Conservation (phyloP, 1,140 invertebrate genomes). For the Bombus haemorrhoidalis region DNA sequence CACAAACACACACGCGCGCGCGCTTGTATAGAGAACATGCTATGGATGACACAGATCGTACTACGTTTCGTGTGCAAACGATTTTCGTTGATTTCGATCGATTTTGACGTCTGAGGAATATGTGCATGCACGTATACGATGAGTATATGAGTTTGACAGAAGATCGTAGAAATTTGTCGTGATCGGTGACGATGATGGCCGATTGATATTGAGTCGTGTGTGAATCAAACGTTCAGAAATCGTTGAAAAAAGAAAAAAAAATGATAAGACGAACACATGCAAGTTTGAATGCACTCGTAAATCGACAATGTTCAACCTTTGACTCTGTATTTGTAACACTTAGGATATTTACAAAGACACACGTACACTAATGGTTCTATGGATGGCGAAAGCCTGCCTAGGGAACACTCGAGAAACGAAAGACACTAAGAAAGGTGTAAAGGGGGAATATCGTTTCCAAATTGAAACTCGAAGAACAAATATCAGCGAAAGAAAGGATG, state of each 20-base stretch:
- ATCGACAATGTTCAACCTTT: background rate
- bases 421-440: background rate
- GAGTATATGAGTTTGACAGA: background rate
- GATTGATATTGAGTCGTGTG: background rate
- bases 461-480: constrained; percentile 9
- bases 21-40: constrained; percentile 37
- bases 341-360: constrained; percentile 16
- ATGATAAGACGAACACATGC: constrained; percentile 28
- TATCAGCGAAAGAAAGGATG: background rate
- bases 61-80: background rate
- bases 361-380: background rate
- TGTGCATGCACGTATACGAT: constrained; percentile 21
- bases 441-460: background rate
- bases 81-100: background rate
- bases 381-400: background rate
- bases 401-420: background rate
- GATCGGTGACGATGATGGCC: background rate
- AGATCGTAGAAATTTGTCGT: background rate
- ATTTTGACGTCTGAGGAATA: background rate
- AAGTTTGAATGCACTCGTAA: background rate
- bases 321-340: background rate
- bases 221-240: background rate
- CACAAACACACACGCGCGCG: background rate
- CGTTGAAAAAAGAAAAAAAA: background rate
- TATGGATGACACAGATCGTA: constrained; percentile 26